phyloP scores from a whole-genome alignment of 2,888 invertebrate genomes.

The Campoletis raptor region DNA sequence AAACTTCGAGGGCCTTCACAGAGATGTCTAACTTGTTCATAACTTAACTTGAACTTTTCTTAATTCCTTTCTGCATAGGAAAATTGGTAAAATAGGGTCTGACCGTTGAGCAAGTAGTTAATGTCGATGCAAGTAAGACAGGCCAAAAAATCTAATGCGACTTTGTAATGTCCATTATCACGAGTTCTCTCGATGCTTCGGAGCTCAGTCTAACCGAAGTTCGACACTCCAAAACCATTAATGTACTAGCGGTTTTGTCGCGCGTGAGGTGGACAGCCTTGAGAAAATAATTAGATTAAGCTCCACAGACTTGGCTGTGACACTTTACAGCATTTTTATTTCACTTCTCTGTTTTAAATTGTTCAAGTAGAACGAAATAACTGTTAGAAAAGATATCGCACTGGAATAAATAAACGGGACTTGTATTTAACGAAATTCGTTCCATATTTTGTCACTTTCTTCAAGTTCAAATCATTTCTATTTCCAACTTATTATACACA shows the following conservation, averaged over 20 bases:
- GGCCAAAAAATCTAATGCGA: slow-evolving; percentile 31
- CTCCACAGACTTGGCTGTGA: not conserved
- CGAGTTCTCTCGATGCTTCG: not conserved
- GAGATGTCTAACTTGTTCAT: not conserved
- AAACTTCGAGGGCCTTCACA: not conserved
- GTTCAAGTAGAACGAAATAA: not conserved
- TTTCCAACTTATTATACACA: not conserved
- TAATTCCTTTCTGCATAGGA: not conserved
- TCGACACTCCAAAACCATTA: slow-evolving; percentile 33
- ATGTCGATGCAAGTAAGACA: slow-evolving; percentile 39
- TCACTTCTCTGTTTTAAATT: not conserved
- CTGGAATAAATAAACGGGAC: not conserved
- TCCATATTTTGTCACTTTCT: not conserved
- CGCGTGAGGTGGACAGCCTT: slow-evolving; percentile 17
- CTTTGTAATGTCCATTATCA: slow-evolving; percentile 27
- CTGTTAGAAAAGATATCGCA: not conserved
- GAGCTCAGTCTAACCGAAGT: slow-evolving; percentile 8
- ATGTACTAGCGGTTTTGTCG: slow-evolving; percentile 10
- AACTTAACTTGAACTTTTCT: slow-evolving; percentile 4
- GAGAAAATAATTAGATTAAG: slow-evolving; percentile 38
- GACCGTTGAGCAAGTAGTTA: slow-evolving; percentile 36
- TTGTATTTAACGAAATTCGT: not conserved
- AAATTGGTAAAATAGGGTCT: slow-evolving; percentile 8
- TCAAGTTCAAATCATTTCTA: not conserved
- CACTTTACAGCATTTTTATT: slow-evolving; percentile 29